Percentiles rank a stretch among this genome's conserved stretches.
Evolutionary conservation across 2,797 vertebrate genomes (phyloP).

Genomic region (Tenualosa ilisha): DNA sequence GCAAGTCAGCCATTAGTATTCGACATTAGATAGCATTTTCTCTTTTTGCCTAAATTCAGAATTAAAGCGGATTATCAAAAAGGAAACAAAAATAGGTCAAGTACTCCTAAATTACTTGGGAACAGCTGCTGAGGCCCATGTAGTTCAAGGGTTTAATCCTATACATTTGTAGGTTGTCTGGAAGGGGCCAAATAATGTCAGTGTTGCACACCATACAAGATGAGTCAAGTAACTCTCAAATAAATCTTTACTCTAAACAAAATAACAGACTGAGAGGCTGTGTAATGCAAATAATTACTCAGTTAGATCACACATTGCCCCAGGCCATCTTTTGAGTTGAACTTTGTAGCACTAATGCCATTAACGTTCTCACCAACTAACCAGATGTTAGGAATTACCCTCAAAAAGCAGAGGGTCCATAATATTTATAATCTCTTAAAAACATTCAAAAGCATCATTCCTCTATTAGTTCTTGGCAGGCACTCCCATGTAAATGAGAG

Average conservation of each 20-base stretch:
- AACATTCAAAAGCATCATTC: constrained; percentile 1
- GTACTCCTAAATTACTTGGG: constrained; percentile 46
- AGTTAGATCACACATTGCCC: background rate
- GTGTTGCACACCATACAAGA: background rate
- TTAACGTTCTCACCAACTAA: background rate
- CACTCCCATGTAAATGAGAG: background rate
- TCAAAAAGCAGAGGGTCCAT: background rate
- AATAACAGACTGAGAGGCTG: background rate
- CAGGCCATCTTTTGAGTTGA: background rate
- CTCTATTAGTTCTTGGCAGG: background rate
- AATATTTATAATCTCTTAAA: background rate
- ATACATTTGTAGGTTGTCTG: constrained; percentile 37
- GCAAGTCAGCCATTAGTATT: background rate
- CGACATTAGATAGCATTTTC: constrained; percentile 26
- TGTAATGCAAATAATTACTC: constrained; percentile 10
- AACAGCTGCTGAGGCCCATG: constrained; percentile 44
- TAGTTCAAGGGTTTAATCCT: constrained; percentile 45
- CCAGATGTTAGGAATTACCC: background rate
- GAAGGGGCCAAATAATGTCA: constrained; percentile 36
- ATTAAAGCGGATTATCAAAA: constrained; percentile 45
- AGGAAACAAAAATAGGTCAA: constrained; percentile 47
- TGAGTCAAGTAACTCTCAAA: background rate
- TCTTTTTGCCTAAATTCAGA: constrained; percentile 32
- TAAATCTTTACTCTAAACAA: background rate
- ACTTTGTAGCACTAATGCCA: background rate